These are phyloP conservation scores for Gerris buenoi DNA, from an alignment of 1,140 invertebrate species.

Conservation along the genomic window DNA sequence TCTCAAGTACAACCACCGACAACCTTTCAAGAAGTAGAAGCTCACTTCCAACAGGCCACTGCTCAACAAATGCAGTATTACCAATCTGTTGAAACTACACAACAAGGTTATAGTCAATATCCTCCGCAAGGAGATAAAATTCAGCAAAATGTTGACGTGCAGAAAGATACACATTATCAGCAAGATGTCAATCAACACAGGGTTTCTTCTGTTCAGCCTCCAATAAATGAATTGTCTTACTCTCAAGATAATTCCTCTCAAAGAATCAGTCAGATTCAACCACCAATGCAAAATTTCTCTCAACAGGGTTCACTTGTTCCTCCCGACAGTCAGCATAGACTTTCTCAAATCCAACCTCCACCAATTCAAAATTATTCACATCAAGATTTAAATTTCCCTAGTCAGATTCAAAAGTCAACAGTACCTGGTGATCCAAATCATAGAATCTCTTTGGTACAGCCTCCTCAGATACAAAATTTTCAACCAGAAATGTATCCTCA, in stretches of 20 bases:
- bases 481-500: background rate
- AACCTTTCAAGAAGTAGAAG: background rate
- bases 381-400: background rate
- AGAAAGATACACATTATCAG: background rate
- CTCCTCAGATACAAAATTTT: slow-evolving; percentile 21
- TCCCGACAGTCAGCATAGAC: slow-evolving; percentile 22
- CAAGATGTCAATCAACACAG: background rate
- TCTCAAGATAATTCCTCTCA: background rate
- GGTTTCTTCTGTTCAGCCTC: slow-evolving; percentile 1
- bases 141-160: background rate
- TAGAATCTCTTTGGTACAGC: slow-evolving; percentile 14
- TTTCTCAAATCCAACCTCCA: background rate
- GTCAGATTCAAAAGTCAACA: slow-evolving; percentile 29
- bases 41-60: background rate
- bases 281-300: background rate
- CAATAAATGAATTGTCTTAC: background rate
- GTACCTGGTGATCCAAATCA: background rate
- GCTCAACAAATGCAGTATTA: background rate
- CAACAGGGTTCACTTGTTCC: background rate
- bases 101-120: background rate
- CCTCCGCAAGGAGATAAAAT: too few relatives aligned
- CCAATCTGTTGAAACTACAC: background rate
- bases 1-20: slow-evolving; percentile 4
- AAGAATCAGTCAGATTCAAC: background rate
- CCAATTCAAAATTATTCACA: too few relatives aligned